Conservation (phyloP, 2,888 invertebrate genomes). For the Rhimphoctona megacephalus region DNA sequence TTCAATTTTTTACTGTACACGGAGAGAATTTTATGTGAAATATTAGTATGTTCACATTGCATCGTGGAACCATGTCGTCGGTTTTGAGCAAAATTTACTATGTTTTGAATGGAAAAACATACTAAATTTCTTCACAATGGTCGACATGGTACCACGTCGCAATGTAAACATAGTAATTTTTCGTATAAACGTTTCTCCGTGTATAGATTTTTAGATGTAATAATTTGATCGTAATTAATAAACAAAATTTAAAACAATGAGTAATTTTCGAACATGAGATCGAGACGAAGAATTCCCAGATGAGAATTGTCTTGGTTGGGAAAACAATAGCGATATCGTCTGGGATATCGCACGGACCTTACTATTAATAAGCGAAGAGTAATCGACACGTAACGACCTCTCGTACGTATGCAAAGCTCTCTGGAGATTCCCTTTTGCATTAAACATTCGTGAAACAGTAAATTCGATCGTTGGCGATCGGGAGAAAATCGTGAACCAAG, state of each 20-base stretch:
- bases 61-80: too few species aligned
- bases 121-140: too few species aligned
- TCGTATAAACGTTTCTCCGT: too few species aligned
- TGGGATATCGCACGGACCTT: slow-evolving; percentile 76
- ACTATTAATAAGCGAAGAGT: slow-evolving; percentile 81
- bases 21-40: too few species aligned
- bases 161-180: too few species aligned
- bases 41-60: too few species aligned
- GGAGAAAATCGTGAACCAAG: neutral
- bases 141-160: too few species aligned
- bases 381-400: slow-evolving; percentile 79
- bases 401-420: slow-evolving; percentile 44
- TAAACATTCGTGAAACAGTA: neutral
- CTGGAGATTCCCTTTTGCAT: slow-evolving; percentile 27
- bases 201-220: neutral
- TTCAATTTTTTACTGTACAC: neutral
- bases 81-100: too few species aligned
- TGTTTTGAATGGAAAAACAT: too few species aligned
- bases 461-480: neutral
- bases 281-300: neutral
- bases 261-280: neutral
- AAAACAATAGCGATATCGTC: slow-evolving; percentile 80
- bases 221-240: neutral
- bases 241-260: neutral
- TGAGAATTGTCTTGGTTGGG: slow-evolving; percentile 59